A percentile compares a stretch with the other conserved stretches of the same genome.
phyloP scores from a whole-genome alignment of 2,888 invertebrate species.

The Acleris holmiana region DNA sequence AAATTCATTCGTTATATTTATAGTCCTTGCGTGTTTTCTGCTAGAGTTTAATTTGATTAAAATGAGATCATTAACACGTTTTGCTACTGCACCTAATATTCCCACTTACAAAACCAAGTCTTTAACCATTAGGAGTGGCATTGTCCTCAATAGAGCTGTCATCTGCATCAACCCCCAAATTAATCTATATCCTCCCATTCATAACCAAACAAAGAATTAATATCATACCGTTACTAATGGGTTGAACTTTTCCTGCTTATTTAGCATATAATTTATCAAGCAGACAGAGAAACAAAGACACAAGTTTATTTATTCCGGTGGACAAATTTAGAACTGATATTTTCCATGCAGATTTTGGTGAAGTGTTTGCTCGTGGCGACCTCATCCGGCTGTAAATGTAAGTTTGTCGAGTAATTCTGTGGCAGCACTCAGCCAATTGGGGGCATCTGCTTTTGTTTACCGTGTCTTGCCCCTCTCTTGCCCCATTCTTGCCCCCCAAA shows the following conservation, averaged over 20 bases:
- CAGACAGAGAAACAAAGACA: constrained; percentile 18
- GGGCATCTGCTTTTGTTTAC: constrained; percentile 62
- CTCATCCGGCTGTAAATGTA: constrained; percentile 17
- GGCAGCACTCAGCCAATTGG: constrained; percentile 56
- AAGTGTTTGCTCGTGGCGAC: neutral
- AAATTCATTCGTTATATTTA: too few relatives aligned
- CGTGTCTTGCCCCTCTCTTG: neutral
- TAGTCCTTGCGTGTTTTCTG: too few relatives aligned
- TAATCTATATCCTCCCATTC: constrained; percentile 28
- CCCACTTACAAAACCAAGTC: too few relatives aligned
- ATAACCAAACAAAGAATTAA: constrained; percentile 32
- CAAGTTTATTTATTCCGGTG: constrained; percentile 20
- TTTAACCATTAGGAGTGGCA: neutral
- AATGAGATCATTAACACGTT: too few relatives aligned
- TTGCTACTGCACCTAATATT: too few relatives aligned
- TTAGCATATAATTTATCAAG: constrained; percentile 34
- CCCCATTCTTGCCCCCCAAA: constrained; percentile 10
- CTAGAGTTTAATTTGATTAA: too few relatives aligned
- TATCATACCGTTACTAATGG: constrained; percentile 33
- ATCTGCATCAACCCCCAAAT: constrained; percentile 19
- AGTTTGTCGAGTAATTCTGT: constrained; percentile 26
- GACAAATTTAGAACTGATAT: constrained; percentile 2
- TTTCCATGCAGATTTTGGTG: neutral
- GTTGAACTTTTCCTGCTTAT: constrained; percentile 30
- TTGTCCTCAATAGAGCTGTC: constrained; percentile 16